Evolutionary conservation across 2,113 vertebrate genomes (phyloP).

Genomic region (Pantherophis guttatus): DNA sequence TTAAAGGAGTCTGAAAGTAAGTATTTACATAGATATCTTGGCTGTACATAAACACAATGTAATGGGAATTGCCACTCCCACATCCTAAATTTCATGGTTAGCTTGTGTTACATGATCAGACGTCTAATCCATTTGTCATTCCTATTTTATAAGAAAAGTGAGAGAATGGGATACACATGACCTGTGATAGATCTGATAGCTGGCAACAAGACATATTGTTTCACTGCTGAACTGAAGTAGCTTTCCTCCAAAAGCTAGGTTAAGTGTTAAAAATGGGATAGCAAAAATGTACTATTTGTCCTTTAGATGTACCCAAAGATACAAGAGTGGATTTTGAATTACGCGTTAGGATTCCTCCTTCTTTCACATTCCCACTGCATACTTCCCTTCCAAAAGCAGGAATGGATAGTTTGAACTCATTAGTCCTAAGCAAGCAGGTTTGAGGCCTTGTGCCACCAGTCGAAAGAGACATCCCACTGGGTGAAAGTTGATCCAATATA

Average conservation of each 20-base stretch:
- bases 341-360: not conserved
- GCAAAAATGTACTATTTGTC: not conserved
- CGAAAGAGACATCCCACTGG: not conserved
- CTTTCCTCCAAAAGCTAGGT: not conserved
- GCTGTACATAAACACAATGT: not conserved
- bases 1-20: slow-evolving; percentile 72
- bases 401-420: not conserved
- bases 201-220: not conserved
- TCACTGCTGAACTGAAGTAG: not conserved
- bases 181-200: not conserved
- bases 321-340: not conserved
- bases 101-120: not conserved
- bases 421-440: not conserved
- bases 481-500: not conserved
- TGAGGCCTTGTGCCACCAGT: not conserved
- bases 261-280: not conserved
- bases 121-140: not conserved
- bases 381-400: not conserved
- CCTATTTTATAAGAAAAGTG: not conserved
- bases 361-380: not conserved
- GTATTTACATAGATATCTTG: slow-evolving; percentile 32
- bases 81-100: not conserved
- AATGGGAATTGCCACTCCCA: not conserved
- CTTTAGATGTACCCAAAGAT: not conserved
- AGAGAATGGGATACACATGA: not conserved